Percentiles rank a stretch among this genome's conserved stretches.
Evolutionary conservation across 2,888 invertebrate species (phyloP).

Genomic region (Synergus umbraculus): DNA sequence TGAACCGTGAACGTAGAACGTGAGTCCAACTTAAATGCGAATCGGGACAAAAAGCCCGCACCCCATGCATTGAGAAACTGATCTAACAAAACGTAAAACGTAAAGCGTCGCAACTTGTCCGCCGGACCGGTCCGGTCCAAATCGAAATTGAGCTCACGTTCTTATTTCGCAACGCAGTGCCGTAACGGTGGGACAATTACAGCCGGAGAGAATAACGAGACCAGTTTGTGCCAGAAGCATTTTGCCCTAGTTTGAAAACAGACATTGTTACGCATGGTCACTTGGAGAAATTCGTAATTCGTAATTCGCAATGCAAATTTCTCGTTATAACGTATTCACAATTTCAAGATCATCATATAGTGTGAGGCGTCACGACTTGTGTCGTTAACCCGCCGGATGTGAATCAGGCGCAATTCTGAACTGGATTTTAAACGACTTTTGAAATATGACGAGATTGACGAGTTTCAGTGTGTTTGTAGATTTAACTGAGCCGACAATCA

Average conservation of each 20-base stretch:
- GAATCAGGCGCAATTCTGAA: not conserved
- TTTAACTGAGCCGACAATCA: not conserved
- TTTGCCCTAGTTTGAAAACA: slow-evolving; percentile 24
- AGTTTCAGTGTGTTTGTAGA: not conserved
- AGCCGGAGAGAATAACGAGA: slow-evolving; percentile 41
- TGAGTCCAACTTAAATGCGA: slow-evolving; percentile 69
- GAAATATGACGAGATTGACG: not conserved
- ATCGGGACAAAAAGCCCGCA: slow-evolving; percentile 51
- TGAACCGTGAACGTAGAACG: slow-evolving; percentile 55
- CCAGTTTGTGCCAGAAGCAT: slow-evolving; percentile 31
- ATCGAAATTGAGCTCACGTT: slow-evolving; percentile 66
- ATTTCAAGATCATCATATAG: slow-evolving; percentile 18
- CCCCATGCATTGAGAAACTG: slow-evolving; percentile 53
- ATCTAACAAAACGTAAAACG: slow-evolving; percentile 44
- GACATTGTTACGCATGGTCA: slow-evolving; percentile 25
- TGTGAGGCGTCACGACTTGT: not conserved
- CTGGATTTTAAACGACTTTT: not conserved
- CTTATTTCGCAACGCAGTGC: slow-evolving; percentile 50
- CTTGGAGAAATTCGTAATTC: slow-evolving; percentile 32
- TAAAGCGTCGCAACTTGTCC: slow-evolving; percentile 27
- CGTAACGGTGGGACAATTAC: slow-evolving; percentile 50
- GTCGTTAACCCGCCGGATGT: not conserved
- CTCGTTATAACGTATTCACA: not conserved
- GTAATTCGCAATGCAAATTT: slow-evolving; percentile 36
- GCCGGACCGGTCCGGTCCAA: slow-evolving; percentile 51